phyloP scores from a whole-genome alignment of 2,888 invertebrate species.

The Druceiella hillmani region DNA sequence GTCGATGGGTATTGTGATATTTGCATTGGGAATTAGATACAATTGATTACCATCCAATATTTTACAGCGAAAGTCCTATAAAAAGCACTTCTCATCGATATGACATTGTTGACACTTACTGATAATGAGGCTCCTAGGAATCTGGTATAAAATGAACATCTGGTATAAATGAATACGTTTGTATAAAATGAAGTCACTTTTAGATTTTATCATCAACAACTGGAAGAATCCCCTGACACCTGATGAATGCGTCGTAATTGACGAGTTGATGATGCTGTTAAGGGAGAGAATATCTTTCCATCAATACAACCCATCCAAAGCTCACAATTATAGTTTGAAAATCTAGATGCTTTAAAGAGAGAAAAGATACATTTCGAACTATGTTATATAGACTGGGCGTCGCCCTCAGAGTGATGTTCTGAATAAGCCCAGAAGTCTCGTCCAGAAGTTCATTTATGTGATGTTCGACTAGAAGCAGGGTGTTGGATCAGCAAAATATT shows the following conservation, averaged over 20 bases:
- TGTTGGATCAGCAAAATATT: too few species aligned
- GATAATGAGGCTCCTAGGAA: too few species aligned
- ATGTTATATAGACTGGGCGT: conserved; percentile 17
- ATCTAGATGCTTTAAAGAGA: conserved; percentile 19
- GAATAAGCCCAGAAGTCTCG: conserved; percentile 17
- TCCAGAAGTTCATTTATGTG: conserved; percentile 14
- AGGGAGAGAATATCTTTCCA: conserved; percentile 17
- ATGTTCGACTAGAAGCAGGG: conserved; percentile 14
- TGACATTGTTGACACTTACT: conserved; percentile 19
- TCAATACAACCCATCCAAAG: conserved; percentile 22
- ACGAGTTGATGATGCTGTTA: conserved; percentile 24
- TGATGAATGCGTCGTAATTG: conserved; percentile 14
- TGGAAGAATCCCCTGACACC: conserved; percentile 12
- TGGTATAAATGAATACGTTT: conserved; percentile 13
- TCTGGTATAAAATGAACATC: conserved; percentile 14
- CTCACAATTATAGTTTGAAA: conserved; percentile 22
- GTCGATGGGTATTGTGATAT: conserved; percentile 14
- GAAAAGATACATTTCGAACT: conserved; percentile 17
- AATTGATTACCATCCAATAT: conserved; percentile 11
- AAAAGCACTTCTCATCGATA: conserved; percentile 17
- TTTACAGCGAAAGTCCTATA: conserved; percentile 14
- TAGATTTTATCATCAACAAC: conserved; percentile 14
- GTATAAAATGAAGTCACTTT: conserved; percentile 17
- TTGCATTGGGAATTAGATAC: conserved; percentile 13
- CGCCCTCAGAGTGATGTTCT: conserved; percentile 14